Evolutionary conservation across 2,888 invertebrate genomes (phyloP), one percentile per base, ranked within the genome.

Genomic region (Panzeria rudis): DNA sequence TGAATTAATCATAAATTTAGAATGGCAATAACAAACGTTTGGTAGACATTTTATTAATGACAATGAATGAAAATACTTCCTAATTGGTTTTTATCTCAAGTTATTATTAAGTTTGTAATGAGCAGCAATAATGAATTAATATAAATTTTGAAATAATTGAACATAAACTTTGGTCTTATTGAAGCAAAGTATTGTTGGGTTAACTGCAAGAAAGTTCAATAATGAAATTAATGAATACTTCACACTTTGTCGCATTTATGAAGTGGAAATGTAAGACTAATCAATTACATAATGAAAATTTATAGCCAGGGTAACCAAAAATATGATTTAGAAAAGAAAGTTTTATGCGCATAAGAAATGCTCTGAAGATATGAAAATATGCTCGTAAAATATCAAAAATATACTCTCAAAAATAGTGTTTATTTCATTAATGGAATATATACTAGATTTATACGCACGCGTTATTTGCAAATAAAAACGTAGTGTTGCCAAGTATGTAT

Each of bases 1-100:
- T 44, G 17, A 72, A 44, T 72, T 59, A 44, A 44, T 44, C 15
- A 59, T n/a, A 41, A 59, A 15, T 44, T 29, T 15, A 17, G 2
- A 11, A 13, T 44, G 44, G 17, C 54, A 71, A n/a, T 25, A 56
- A 29, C 25, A 41, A 54, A 25, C 11, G 7, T 25, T 54, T 50
- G 32, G 9, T 29, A 47, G 50, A 47, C 29, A 47, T 8, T 32
- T 50, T 5, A n/a, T n/a, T 59, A 35, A 5, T 29, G 6, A 29
- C 13, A 62, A 11, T n/a, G 17, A 17, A 35, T 59, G n/a, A 32
- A 29, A 4, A 59, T 59, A 35, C 35, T 59, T 59, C 59, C 59
- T 32, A 20, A 59, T 25, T 50, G 20, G 9, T 3, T 15, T 44
- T 41, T 41, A 41, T 44, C 44, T 44, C 3, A 44, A 44, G 4